Base-by-base conservation (phyloP, 92 coral and sea anemone species). In the Zoanthus sansibaricus region DNA sequence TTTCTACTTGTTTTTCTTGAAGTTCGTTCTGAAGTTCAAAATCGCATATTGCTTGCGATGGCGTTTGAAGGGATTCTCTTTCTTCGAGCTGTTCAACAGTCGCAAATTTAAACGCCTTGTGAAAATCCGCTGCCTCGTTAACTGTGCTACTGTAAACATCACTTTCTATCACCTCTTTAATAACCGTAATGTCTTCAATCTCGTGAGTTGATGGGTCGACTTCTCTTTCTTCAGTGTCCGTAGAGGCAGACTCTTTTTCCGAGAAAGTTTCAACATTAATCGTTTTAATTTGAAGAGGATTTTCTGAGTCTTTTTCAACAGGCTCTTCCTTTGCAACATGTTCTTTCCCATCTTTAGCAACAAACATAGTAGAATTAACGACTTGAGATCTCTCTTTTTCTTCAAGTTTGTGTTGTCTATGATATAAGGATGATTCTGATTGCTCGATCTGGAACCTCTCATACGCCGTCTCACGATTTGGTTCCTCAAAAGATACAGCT, bases 21-120 rank as follows among this genome's bases (percentile, higher is more conserved):
- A 80, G 85, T 80, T 80, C 61, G 18, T 30, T 30, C 31, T 59
- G 85, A 32, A 66, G 85, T 67, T 80, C 75, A 15, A 66, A 46
- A 58, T 80, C 85, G 42, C 75, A 66, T 7, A 47, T 17, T 80
- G 85, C 66, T 13, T 80, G 74, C 6, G 66, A 45, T 11, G 75
- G 75, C 16, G 85, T 64, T 12, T 21, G 59, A 21, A 52, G 15
- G 6, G 37, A 17, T 64, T 80, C 75, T 47, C 47, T 75, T 8
- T 66, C 46, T 7, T 76, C 64, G 46, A 54, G 13, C 54, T 76
- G 64, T 76, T 76, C 68, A 18, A 76, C 64, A 54, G 17, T 58
- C 16, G 37, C 54, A 78, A 9, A 17, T 78, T 78, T 37, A 5
- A 33, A 78, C 15, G 54, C 31, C 17, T 78, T 37, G 15, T 77